phyloP scores from a whole-genome alignment of 2,888 invertebrate genomes.

The Lottia gigantea region DNA sequence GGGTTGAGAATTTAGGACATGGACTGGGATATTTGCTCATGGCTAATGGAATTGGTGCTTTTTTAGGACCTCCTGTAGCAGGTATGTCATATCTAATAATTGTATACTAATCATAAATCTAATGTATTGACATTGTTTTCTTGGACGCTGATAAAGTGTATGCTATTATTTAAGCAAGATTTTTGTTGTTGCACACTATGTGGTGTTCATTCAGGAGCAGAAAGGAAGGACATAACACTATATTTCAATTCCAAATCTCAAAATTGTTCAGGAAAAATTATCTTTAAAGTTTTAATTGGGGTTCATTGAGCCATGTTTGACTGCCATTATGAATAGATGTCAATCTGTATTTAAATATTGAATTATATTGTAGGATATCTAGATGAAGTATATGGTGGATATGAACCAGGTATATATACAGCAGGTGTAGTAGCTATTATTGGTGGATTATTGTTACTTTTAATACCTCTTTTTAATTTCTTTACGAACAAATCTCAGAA shows the following conservation, averaged over 20 bases:
- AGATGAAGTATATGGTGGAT: slow-evolving; percentile 31
- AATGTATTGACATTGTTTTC: too few species aligned
- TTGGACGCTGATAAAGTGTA: too few species aligned
- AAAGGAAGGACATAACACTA: not conserved
- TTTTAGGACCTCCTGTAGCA: slow-evolving; percentile 49
- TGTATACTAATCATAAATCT: not conserved
- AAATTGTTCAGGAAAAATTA: too few species aligned
- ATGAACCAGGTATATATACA: slow-evolving; percentile 33
- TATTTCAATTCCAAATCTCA: not conserved
- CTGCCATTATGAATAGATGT: too few species aligned
- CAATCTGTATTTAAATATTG: too few species aligned
- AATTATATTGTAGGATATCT: slow-evolving; percentile 34
- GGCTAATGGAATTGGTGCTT: slow-evolving; percentile 55
- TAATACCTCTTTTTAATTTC: slow-evolving; percentile 24
- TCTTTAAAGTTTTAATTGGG: too few species aligned
- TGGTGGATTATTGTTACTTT: slow-evolving; percentile 34
- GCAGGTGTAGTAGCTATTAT: slow-evolving; percentile 31
- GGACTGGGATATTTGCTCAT: slow-evolving; percentile 58
- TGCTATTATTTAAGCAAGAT: too few species aligned
- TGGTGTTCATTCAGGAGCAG: not conserved
- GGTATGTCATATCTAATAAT: slow-evolving; percentile 33
- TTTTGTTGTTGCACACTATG: not conserved
- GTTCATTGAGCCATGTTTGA: too few species aligned
- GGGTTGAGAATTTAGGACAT: slow-evolving; percentile 46
- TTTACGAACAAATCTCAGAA: not conserved